These are phyloP conservation scores for Ceyx erithaca DNA, from an alignment of 2,797 vertebrate genomes.

Conservation along the genomic window DNA sequence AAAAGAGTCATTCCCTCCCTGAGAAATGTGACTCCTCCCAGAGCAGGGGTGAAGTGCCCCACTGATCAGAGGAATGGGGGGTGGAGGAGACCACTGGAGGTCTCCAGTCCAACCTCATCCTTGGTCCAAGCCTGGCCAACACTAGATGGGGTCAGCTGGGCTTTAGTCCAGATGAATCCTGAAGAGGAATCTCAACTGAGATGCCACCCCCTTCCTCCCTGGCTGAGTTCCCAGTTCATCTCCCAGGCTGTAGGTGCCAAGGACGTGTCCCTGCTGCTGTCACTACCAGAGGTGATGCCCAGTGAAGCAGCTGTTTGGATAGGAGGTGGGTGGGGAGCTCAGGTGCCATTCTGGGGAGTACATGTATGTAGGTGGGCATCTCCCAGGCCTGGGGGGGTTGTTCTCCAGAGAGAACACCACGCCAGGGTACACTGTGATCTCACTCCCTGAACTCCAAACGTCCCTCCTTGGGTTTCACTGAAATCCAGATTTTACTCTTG, in stretches of 20 bases:
- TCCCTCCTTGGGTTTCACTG: background rate
- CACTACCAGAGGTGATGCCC: too few species aligned
- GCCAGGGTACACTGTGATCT: background rate
- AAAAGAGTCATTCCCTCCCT: too few species aligned
- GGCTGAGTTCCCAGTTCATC: rapidly evolving
- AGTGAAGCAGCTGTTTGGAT: rapidly evolving
- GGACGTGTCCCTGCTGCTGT: background rate
- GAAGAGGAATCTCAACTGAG: background rate
- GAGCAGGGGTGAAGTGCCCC: background rate
- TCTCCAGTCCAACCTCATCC: background rate
- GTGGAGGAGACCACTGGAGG: background rate
- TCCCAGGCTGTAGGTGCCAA: background rate
- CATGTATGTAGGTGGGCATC: background rate
- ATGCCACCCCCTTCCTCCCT: background rate
- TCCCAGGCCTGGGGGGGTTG: background rate
- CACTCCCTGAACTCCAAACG: background rate
- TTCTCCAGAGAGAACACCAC: rapidly evolving
- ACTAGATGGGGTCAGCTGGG: background rate
- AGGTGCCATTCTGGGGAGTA: background rate
- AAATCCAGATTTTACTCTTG: background rate
- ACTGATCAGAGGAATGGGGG: background rate
- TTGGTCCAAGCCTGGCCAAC: background rate
- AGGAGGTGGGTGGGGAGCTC: background rate
- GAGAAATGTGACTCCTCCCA: too few species aligned
- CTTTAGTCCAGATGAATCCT: background rate